phyloP scores from a whole-genome alignment of 2,888 invertebrate genomes.

The Diloba caeruleocephala region DNA sequence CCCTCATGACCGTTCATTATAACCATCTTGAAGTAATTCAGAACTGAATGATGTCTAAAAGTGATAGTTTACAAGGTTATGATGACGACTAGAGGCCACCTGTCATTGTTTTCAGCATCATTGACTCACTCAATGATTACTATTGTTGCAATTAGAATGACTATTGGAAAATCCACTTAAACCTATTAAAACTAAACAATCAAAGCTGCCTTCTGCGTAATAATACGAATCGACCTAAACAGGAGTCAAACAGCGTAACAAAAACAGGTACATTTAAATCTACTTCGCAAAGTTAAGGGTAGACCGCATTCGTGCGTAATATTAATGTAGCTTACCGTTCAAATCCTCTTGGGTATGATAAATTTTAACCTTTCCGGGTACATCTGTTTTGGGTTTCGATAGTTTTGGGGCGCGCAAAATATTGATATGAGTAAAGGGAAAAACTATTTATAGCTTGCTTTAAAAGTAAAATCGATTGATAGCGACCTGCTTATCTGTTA shows the following conservation, averaged over 20 bases:
- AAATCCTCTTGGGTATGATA: conserved; percentile 33
- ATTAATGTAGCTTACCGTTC: conserved; percentile 37
- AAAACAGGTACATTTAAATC: conserved; percentile 31
- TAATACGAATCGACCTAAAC: conserved; percentile 17
- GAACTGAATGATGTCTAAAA: too few relatives aligned
- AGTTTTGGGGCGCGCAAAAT: conserved; percentile 14
- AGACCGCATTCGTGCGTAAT: conserved; percentile 33
- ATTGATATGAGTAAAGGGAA: background rate
- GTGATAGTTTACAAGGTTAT: too few relatives aligned
- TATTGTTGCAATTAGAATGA: too few relatives aligned
- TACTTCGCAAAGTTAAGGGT: conserved; percentile 37
- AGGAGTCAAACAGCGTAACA: conserved; percentile 12
- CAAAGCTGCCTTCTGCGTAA: conserved; percentile 10
- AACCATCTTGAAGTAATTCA: too few relatives aligned
- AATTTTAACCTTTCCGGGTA: conserved; percentile 40
- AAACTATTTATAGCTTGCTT: background rate
- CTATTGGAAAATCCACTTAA: background rate
- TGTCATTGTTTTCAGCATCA: too few relatives aligned
- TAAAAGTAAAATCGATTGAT: too few relatives aligned
- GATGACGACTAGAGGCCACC: too few relatives aligned
- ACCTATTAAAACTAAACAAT: background rate
- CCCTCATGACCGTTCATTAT: too few relatives aligned
- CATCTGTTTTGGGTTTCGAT: conserved; percentile 16
- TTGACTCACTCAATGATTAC: too few relatives aligned
- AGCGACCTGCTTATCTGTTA: too few relatives aligned